Evolutionary conservation across 2,888 invertebrate genomes (phyloP), one percentile per base, ranked within the genome.

Genomic region (Andrena marginata): DNA sequence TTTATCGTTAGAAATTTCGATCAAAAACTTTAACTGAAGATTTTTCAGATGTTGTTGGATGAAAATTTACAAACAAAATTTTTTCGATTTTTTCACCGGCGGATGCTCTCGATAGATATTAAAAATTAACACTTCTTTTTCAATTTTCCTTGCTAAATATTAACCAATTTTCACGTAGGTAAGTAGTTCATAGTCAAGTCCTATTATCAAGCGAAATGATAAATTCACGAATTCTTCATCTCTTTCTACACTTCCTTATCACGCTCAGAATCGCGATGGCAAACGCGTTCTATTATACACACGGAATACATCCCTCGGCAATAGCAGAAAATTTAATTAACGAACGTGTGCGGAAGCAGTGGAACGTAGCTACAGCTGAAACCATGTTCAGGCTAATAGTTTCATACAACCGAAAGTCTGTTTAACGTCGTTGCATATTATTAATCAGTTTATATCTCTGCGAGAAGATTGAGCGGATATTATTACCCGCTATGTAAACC

Each of bases 251-350:
- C 29, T 26, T 23, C 10, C 3, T 20, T 20, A 26, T 35, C 13
- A 20, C 3, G 13, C 6, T 2, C n/a, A 1, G 23, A 35, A 63
- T 63, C 16, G 23, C 56, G 42, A 49, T 33, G 49, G 51, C 4
- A 33, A 31, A 31, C 48, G 4, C 20, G 54, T 20, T 60, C 3
- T 4, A 20, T 1, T 56, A 70, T 64, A 64, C 10, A 7, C 2
- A 10, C 33, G 16, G 60, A 42, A 73, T 42, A 59, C 49, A 23
- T 26, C 31, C 23, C n/a, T 16, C 16, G 26, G 26, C n/a, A 20
- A 16, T 60, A 78, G 13, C 69, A 48, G 31, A 59, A 74, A 80
- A 71, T 79, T 73, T n/a, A 51, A 42, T 49, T 69, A 73, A 62
- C 51, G 5, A 13, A 23, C 49, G 29, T 31, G 20, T 8, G 16